Conservation (phyloP, 2,888 invertebrate species). For the Limnephilus lunatus region DNA sequence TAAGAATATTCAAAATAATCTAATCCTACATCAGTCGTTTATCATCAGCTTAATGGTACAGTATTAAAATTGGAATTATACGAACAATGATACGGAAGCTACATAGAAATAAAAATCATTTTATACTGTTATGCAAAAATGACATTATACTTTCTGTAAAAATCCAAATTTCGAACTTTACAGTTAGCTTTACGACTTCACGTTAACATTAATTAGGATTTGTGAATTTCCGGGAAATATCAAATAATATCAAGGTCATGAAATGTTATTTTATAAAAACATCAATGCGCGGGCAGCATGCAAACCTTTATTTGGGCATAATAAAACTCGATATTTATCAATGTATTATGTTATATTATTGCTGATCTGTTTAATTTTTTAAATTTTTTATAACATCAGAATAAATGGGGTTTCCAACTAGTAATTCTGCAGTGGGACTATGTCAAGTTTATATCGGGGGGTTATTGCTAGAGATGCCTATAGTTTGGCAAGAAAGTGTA, state of each 20-base stretch:
- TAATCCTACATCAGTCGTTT: background rate
- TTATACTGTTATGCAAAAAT: background rate
- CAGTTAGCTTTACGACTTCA: background rate
- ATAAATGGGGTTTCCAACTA: too few species aligned
- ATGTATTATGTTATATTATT: background rate
- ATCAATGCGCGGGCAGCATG: background rate
- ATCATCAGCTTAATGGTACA: background rate
- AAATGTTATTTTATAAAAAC: background rate
- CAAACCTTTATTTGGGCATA: background rate
- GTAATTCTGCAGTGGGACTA: too few species aligned
- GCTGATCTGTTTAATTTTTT: background rate
- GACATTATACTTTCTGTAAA: background rate
- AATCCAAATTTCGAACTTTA: background rate
- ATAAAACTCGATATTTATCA: background rate
- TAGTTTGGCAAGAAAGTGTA: too few species aligned
- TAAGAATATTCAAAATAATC: background rate
- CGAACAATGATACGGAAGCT: background rate
- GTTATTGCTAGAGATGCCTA: too few species aligned
- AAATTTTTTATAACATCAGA: background rate
- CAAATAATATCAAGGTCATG: background rate
- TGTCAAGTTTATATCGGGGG: too few species aligned
- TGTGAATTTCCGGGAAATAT: background rate
- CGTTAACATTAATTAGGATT: background rate
- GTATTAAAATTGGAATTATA: background rate
- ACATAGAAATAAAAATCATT: background rate